Evolutionary conservation across 64 coral and sea anemone species (phyloP), one percentile per base, ranked within the genome.

Genomic region (Montipora sp.): DNA sequence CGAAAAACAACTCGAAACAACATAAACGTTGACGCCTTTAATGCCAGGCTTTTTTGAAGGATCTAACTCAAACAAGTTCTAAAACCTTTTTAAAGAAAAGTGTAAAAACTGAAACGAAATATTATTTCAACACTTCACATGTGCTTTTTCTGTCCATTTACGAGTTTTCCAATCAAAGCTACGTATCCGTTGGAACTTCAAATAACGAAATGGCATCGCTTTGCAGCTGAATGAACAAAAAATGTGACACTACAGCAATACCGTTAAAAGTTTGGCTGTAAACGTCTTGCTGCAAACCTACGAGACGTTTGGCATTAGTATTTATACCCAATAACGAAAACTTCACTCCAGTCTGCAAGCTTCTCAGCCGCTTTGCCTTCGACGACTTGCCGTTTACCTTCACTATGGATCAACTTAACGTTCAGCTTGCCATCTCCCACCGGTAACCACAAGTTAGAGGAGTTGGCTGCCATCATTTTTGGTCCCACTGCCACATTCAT

Each of bases 401-500:
- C 55, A 3, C 18, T 16, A 27, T 77, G 86, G 2, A n/a, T 15
- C 49, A 88, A 51, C 51, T 88, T 88, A 2, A 88, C 18, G 9
- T 43, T 60, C 50, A 88, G 22, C 12, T 75, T 75, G 4, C 71
- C 86, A 16, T 88, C 86, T 7, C 71, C 71, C 8, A 76, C 15
- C 3, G 86, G 86, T 8, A 88, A 18, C 86, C 86, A 88, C 22
- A 88, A 6, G 51, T 88, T 88, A 5, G 74, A 48, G 2, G 86
- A 88, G 86, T 88, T 88, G 20, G 60, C 86, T 55, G 74, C 50
- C 24, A 44, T 59, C 5, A 88, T 23, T 20, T 72, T 55, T 58
- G 51, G 86, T 14, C 86, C 86, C 9, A 48, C 36, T 0, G 86
- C 86, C 13, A 88, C 73, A 77, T 88, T 88, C 86, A 88, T 53